Base-by-base conservation (phyloP, 1,140 invertebrate species). In the Lordiphosa collinella region DNA sequence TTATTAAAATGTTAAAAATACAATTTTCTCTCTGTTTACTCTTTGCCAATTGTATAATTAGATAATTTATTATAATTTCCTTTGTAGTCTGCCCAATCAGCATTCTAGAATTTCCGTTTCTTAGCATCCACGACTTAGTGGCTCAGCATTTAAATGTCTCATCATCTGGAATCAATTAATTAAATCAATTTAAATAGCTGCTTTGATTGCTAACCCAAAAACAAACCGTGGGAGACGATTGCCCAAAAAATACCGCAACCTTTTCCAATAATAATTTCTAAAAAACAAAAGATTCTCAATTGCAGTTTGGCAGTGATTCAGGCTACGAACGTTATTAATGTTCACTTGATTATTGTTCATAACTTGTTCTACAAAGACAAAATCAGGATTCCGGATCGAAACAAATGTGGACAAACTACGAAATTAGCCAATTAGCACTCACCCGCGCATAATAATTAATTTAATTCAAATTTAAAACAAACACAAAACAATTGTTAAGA, bases 121-220 rank as follows among this genome's bases (percentile, higher is more conserved):
- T 44, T 31, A 44, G 22, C 16, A 44, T 9, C 25, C 41, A 44
- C 41, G 41, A 44, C 41, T 44, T 44, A 7, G 6, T 6, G 22
- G 22, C 7, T 25, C 22, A 25, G 22, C 38, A 40, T 9, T 12
- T 25, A 44, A 44, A 44, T 44, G 41, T 10, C 41, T 44, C 41
- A 44, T 44, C 22, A 44, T 44, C 22, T 12, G 22, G 11, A 44
- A 44, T 44, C 41, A 44, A 44, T 44, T 44, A 44, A 44, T 44
- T 29, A 44, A 44, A 44, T 44, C 41, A 44, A 44, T 44, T 31
- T 16, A 44, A 44, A 44, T 44, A 13, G 22, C 22, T 25, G 18
- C 40, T 22, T 29, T 29, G 40, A 43, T 43, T 43, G 40, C 25
- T 25, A 11, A 7, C n/a, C 18, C 25, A 13, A 8, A 11, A 44